phyloP scores from a whole-genome alignment of 2,113 vertebrate genomes.

The Anhinga anhinga region DNA sequence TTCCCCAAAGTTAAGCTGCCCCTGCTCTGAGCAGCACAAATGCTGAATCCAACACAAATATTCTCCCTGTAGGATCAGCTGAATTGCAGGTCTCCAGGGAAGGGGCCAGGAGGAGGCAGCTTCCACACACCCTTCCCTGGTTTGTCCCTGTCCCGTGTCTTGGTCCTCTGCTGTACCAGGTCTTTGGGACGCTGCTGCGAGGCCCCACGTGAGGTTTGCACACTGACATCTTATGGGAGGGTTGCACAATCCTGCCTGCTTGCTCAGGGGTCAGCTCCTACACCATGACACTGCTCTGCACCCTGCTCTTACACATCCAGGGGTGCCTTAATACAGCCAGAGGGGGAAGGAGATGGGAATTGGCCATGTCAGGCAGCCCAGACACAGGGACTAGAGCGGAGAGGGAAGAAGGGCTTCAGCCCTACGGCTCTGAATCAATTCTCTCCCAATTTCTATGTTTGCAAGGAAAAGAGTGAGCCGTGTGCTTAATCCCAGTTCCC shows the following conservation, averaged over 20 bases:
- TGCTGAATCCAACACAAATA: not conserved
- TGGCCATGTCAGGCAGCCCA: not conserved
- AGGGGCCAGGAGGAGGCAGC: not conserved
- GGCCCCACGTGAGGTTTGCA: not conserved
- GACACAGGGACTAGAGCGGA: rapidly evolving
- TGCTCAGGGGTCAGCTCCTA: not conserved
- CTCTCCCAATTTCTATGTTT: not conserved
- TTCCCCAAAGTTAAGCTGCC: not conserved
- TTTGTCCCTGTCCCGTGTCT: not conserved
- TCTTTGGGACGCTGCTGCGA: not conserved
- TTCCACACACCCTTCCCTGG: not conserved
- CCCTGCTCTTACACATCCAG: not conserved
- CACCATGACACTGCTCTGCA: rapidly evolving
- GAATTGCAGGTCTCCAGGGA: not conserved
- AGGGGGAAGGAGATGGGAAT: not conserved
- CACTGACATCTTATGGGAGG: rapidly evolving
- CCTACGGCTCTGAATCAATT: not conserved
- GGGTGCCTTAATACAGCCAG: not conserved
- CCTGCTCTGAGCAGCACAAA: not conserved
- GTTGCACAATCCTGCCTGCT: not conserved
- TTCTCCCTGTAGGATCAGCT: not conserved
- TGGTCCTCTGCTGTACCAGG: not conserved
- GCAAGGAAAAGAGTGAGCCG: not conserved
- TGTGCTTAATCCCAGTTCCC: not conserved
- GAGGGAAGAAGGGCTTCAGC: not conserved